Conservation (phyloP, 2,797 vertebrate genomes). For the Coilia nasus region DNA sequence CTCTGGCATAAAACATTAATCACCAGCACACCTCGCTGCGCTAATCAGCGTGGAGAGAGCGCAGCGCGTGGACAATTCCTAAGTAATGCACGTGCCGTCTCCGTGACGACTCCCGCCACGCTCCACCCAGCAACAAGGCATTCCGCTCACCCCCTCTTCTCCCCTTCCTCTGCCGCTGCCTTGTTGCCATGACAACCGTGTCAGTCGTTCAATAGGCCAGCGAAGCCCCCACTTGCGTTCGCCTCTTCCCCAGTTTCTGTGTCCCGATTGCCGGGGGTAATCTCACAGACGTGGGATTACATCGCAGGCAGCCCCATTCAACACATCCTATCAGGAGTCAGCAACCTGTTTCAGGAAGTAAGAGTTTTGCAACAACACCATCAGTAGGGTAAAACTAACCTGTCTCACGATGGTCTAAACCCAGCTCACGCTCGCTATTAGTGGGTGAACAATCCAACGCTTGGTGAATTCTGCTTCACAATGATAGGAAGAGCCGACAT, state of each 20-base stretch:
- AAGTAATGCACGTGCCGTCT: constrained; percentile 63
- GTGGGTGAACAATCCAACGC: no score
- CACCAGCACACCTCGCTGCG: constrained; percentile 40
- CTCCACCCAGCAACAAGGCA: constrained; percentile 62
- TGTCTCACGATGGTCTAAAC: no score
- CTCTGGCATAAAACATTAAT: constrained; percentile 65
- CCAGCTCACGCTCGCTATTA: no score
- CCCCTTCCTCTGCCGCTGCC: background rate
- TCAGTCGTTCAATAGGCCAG: constrained; percentile 39
- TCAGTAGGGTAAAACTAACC: no score
- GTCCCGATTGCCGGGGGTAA: background rate
- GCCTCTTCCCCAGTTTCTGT: constrained; percentile 17
- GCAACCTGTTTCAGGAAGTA: no score
- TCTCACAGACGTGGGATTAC: background rate
- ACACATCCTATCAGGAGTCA: no score
- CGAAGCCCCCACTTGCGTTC: constrained; percentile 6
- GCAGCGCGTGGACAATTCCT: constrained; percentile 41
- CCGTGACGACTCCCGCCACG: constrained; percentile 42
- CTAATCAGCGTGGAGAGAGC: constrained; percentile 32
- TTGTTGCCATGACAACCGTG: constrained; percentile 66
- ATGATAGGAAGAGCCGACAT: no score
- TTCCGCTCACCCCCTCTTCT: constrained; percentile 49
- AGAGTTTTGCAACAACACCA: no score
- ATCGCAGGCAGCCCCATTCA: background rate
- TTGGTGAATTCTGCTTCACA: no score